These are phyloP conservation scores for Agonopterix arenella DNA, from an alignment of 2,888 invertebrate species.

Conservation along the genomic window DNA sequence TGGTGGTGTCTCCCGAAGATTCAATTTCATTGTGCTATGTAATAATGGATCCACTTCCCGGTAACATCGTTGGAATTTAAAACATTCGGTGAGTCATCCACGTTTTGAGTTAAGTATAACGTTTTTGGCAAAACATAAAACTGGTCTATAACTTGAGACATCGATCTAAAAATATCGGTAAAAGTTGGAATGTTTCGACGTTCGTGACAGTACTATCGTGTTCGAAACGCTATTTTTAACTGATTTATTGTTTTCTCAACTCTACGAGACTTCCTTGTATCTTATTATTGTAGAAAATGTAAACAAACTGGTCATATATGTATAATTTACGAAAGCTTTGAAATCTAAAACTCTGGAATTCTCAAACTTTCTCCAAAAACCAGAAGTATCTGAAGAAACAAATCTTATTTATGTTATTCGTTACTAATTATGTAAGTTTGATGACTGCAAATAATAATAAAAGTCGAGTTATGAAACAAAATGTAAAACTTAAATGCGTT, in stretches of 20 bases:
- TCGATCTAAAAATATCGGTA: constrained; percentile 25
- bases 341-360: too few relatives aligned
- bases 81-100: constrained; percentile 72
- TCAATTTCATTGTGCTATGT: constrained; percentile 53
- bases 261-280: constrained; percentile 23
- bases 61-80: constrained; percentile 71
- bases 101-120: constrained; percentile 41
- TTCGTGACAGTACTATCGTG: constrained; percentile 19
- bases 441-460: too few relatives aligned
- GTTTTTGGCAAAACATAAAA: constrained; percentile 12
- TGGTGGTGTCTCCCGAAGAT: constrained; percentile 62
- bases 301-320: neutral
- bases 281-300: constrained; percentile 5
- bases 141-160: constrained; percentile 2
- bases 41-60: constrained; percentile 67
- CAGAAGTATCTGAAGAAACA: too few relatives aligned
- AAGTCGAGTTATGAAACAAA: too few relatives aligned
- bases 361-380: too few relatives aligned
- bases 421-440: too few relatives aligned
- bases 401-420: too few relatives aligned
- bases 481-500: too few relatives aligned
- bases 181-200: constrained; percentile 20
- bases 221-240: constrained; percentile 35
- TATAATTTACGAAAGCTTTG: too few relatives aligned
- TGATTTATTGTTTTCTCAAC: constrained; percentile 21